Conservation (phyloP, 2,888 invertebrate species). For the Drosophila falleni region DNA sequence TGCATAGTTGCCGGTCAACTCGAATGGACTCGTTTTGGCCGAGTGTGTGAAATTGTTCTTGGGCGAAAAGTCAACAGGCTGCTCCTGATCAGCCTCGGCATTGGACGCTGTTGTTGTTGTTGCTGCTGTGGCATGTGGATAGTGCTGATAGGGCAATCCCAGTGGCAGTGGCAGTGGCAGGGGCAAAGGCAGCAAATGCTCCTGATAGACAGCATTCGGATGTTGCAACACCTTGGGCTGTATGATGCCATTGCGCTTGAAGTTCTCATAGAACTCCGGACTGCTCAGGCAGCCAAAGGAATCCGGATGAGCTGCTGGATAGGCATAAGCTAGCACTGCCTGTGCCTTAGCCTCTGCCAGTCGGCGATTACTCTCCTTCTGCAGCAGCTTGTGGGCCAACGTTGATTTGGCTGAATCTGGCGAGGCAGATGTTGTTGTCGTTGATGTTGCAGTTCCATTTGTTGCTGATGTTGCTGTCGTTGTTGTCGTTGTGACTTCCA, state of each 20-base stretch:
- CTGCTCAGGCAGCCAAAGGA: constrained; percentile 11
- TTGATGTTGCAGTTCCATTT: neutral
- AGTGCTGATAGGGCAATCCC: constrained; percentile 59
- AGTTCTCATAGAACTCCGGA: constrained; percentile 80
- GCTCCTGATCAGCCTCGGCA: constrained; percentile 72
- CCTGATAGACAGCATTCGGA: constrained; percentile 42
- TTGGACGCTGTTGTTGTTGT: neutral
- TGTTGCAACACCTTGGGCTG: constrained; percentile 72
- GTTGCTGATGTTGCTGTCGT: constrained; percentile 4
- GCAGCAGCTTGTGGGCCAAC: constrained; percentile 81
- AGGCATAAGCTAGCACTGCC: constrained; percentile 38
- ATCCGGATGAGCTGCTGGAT: constrained; percentile 16
- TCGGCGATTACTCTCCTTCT: constrained; percentile 78
- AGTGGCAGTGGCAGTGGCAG: constrained; percentile 59
- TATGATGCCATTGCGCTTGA: constrained; percentile 83
- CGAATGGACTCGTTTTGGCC: constrained; percentile 84
- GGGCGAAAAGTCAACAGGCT: constrained; percentile 85
- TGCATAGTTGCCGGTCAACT: constrained; percentile 84
- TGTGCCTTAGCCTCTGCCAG: constrained; percentile 38
- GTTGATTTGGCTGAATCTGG: constrained; percentile 82
- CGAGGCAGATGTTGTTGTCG: constrained; percentile 2
- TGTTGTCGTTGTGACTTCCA: neutral
- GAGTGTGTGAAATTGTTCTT: constrained; percentile 85
- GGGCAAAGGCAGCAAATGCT: constrained; percentile 38
- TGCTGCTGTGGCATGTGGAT: constrained; percentile 28